phyloP scores from a whole-genome alignment of 2,888 invertebrate species.

The Lampropteryx suffumata region DNA sequence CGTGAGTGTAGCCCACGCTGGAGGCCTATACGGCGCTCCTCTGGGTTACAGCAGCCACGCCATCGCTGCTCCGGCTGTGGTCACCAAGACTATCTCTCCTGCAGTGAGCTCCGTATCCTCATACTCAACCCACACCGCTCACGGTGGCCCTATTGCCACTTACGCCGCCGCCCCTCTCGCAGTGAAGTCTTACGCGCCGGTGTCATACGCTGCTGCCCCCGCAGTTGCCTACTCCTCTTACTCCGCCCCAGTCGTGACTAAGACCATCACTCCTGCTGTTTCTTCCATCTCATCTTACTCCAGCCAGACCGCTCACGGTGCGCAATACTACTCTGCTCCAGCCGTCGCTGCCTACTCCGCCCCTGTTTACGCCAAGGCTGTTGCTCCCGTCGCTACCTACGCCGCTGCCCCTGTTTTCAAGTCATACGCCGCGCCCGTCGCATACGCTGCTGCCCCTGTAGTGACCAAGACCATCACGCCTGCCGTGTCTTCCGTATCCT shows the following conservation, averaged over 20 bases:
- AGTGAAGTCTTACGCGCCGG: constrained; percentile 31
- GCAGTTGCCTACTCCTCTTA: constrained; percentile 84
- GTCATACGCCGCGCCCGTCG: constrained; percentile 50
- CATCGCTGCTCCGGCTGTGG: constrained; percentile 57
- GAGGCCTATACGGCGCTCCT: constrained; percentile 75
- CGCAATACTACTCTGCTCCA: constrained; percentile 48
- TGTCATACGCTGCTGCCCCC: constrained; percentile 81
- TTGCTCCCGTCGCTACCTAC: constrained; percentile 44
- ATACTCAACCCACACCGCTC: constrained; percentile 55
- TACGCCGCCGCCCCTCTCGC: constrained; percentile 46
- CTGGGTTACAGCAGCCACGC: constrained; percentile 74
- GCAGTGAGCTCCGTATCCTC: constrained; percentile 56
- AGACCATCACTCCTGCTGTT: constrained; percentile 46
- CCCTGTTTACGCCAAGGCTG: constrained; percentile 42
- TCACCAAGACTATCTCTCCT: constrained; percentile 47
- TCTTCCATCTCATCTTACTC: constrained; percentile 48
- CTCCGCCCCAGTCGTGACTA: constrained; percentile 68
- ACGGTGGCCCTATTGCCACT: constrained; percentile 48
- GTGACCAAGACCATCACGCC: constrained; percentile 51
- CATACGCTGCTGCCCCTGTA: constrained; percentile 44
- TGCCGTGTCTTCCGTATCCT: constrained; percentile 53
- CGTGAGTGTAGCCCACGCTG: constrained; percentile 83
- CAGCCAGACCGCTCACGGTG: constrained; percentile 37
- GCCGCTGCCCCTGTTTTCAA: constrained; percentile 56
- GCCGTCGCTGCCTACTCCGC: constrained; percentile 56